Conservation (phyloP, 2,797 vertebrate species). For the Diceros bicornis region DNA sequence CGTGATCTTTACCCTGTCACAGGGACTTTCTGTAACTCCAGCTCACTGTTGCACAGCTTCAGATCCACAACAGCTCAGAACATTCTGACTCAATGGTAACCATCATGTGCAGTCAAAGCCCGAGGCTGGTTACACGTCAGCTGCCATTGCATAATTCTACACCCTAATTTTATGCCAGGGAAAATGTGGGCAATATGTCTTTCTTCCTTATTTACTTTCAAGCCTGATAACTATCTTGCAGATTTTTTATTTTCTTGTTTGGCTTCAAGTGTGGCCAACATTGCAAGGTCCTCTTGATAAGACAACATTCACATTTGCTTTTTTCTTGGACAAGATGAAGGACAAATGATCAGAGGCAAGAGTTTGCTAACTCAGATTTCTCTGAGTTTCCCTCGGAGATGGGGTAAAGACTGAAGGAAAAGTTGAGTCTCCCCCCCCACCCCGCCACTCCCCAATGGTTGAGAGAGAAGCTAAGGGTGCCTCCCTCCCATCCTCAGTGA, state of each 20-base stretch:
- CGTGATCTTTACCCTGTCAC: not conserved
- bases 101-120: not conserved
- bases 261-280: not conserved
- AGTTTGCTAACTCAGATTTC: not conserved
- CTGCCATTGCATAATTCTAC: not conserved
- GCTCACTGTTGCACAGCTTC: not conserved
- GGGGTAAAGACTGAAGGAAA: not conserved
- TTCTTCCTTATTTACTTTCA: conserved; percentile 51
- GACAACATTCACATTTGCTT: not conserved
- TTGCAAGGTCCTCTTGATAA: conserved; percentile 52
- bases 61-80: not conserved
- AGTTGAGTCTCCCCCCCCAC: not conserved
- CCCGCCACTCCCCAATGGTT: not conserved
- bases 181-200: conserved; percentile 26
- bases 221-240: conserved; percentile 20
- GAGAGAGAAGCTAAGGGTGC: not conserved
- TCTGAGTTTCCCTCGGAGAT: not conserved
- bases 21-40: not conserved
- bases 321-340: not conserved
- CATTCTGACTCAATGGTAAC: conserved; percentile 16
- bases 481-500: not conserved
- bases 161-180: conserved; percentile 13
- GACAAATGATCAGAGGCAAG: not conserved
- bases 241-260: conserved; percentile 38
- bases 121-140: not conserved